Conservation (phyloP, 2,113 vertebrate genomes). For the Miniopterus natalensis region DNA sequence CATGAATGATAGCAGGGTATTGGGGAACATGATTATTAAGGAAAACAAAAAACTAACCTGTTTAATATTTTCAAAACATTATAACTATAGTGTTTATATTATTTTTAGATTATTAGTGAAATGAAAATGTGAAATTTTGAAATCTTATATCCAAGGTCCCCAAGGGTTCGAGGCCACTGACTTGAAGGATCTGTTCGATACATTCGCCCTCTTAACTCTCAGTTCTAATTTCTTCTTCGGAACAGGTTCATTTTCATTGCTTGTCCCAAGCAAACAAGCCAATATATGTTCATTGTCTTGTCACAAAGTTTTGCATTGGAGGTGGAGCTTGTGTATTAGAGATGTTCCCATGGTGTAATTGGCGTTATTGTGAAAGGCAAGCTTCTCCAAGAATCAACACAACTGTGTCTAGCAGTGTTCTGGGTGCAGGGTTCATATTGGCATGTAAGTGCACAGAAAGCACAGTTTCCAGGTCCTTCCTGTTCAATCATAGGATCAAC, state of each 20-base stretch:
- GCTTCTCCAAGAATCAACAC: not conserved
- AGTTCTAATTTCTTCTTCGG: not conserved
- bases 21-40: not conserved
- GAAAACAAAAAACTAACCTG: not conserved
- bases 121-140: constrained; percentile 30
- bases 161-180: not conserved
- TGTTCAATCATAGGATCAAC: constrained; percentile 34
- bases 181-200: not conserved
- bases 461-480: not conserved
- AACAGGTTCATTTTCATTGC: not conserved
- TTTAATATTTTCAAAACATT: not conserved
- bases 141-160: not conserved
- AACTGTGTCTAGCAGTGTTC: not conserved
- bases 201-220: not conserved
- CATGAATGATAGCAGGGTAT: not conserved
- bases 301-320: not conserved
- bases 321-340: not conserved
- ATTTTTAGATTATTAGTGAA: not conserved
- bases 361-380: constrained; percentile 8
- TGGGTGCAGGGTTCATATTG: constrained; percentile 53
- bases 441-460: not conserved
- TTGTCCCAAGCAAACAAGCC: not conserved
- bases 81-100: not conserved
- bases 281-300: not conserved
- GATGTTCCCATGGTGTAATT: not conserved